These are phyloP conservation scores for Hippoglossus hippoglossus DNA, from an alignment of 2,797 vertebrate genomes.

Conservation along the genomic window DNA sequence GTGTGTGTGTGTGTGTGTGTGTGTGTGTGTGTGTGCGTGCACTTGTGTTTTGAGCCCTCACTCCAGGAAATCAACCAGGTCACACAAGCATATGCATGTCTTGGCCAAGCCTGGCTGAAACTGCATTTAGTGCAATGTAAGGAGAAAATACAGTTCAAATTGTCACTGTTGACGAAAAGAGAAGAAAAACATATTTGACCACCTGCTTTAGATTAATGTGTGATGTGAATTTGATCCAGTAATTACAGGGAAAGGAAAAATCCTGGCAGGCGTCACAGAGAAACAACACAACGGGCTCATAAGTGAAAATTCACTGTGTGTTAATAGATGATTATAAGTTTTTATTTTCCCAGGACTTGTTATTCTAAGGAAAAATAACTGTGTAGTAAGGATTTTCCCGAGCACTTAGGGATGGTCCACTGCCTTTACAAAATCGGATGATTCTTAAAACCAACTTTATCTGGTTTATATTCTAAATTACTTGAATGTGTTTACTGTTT, in stretches of 20 bases:
- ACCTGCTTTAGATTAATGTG: slow-evolving; percentile 65
- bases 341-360: slow-evolving; percentile 67
- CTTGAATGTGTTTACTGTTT: neutral
- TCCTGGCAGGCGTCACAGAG: slow-evolving; percentile 50
- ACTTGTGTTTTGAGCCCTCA: slow-evolving; percentile 7
- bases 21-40: slow-evolving; percentile 10
- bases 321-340: slow-evolving; percentile 71
- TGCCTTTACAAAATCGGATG: slow-evolving; percentile 6
- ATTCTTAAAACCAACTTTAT: neutral
- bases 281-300: slow-evolving; percentile 68
- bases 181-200: slow-evolving; percentile 46
- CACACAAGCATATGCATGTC: slow-evolving; percentile 48
- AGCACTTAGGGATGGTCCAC: slow-evolving; percentile 5
- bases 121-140: slow-evolving; percentile 37
- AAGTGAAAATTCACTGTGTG: slow-evolving; percentile 70
- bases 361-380: slow-evolving; percentile 66
- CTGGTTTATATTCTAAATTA: neutral
- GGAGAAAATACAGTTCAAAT: slow-evolving; percentile 54
- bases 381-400: slow-evolving; percentile 39
- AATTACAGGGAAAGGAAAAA: slow-evolving; percentile 66
- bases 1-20: slow-evolving; percentile 4
- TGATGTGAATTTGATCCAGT: slow-evolving; percentile 70
- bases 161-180: neutral
- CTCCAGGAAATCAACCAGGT: slow-evolving; percentile 47
- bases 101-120: slow-evolving; percentile 29